Percentiles rank a stretch among this genome's conserved stretches.
These are phyloP conservation scores for Atrina japonica DNA, from an alignment of 2,888 invertebrate genomes.

Conservation along the genomic window DNA sequence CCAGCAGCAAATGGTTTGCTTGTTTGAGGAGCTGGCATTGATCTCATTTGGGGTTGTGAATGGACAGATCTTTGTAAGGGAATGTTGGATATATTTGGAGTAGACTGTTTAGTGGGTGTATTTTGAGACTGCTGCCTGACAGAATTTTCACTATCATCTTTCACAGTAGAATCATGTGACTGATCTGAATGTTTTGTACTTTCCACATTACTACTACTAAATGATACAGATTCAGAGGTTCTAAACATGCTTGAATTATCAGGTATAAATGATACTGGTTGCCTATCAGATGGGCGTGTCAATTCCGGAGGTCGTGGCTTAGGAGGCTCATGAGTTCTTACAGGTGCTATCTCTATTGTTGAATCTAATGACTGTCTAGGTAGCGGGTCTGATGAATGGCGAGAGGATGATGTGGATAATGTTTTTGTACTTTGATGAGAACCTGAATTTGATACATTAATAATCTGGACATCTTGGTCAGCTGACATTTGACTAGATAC, in stretches of 20 bases:
- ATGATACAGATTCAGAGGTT: conserved; percentile 12
- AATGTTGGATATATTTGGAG: background rate
- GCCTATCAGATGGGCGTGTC: background rate
- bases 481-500: conserved; percentile 41
- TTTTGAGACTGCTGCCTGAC: conserved; percentile 2
- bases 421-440: background rate
- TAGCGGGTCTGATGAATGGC: background rate
- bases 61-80: conserved; percentile 1
- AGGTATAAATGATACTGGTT: background rate
- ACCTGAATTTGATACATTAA: conserved; percentile 37
- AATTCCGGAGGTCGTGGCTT: conserved; percentile 15
- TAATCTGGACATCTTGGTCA: conserved; percentile 42
- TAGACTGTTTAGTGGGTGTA: background rate
- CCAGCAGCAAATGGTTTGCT: conserved; percentile 43
- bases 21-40: conserved; percentile 13
- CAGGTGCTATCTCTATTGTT: conserved; percentile 12
- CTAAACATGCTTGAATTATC: too few relatives aligned
- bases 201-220: background rate
- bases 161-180: too few relatives aligned
- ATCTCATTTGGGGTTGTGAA: conserved; percentile 1
- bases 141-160: too few relatives aligned
- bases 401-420: conserved; percentile 3
- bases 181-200: conserved; percentile 2
- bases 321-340: conserved; percentile 4
- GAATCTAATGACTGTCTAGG: conserved; percentile 1